Base-by-base conservation (phyloP, 1,140 invertebrate genomes). In the Caligus rogercresseyi region DNA sequence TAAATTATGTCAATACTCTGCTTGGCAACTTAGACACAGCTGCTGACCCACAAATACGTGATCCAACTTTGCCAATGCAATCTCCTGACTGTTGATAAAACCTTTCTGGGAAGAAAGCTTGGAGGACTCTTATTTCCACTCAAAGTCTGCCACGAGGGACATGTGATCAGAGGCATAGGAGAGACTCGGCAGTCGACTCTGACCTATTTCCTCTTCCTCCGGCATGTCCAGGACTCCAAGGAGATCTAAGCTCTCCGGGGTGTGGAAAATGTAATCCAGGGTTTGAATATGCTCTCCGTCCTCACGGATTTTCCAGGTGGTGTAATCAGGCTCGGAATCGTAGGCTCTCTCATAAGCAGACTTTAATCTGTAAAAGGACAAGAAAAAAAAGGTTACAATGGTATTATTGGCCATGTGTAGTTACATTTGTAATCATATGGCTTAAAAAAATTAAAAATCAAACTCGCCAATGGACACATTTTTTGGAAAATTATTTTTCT, bases 121-220 rank as follows among this genome's bases (percentile, higher is more conserved):
- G n/a, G n/a, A n/a, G n/a, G n/a, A n/a, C n/a, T 43, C n/a, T n/a
- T 43, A 43, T 43, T 43, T 43, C 31, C 31, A 43, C n/a, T 43
- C 31, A 43, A 87, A 79, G 71, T 87, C 85, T 71, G 79, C 80
- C 16, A 83, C 78, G 18, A 88, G 74, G 0, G 84, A 84, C 67
- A 88, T 81, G 71, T 88, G 85, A 76, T 88, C 85, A 13, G 84
- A 86, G 1, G 85, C 83, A 73, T 86, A 88, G 16, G 73, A 70
- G 61, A 79, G 74, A 24, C 80, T 82, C 13, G 85, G 85, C 2
- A 85, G 78, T 25, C 83, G 73, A 64, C 78, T 75, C 54, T 76
- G 72, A 13, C 85, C 85, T 62, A 87, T 80, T 65, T 84, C 77
- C 13, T 82, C 78, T 26, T 73, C 80, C 0, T 74, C 76, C 3